phyloP scores from a whole-genome alignment of 2,797 vertebrate species.

The Brachyrhaphis roseni region DNA sequence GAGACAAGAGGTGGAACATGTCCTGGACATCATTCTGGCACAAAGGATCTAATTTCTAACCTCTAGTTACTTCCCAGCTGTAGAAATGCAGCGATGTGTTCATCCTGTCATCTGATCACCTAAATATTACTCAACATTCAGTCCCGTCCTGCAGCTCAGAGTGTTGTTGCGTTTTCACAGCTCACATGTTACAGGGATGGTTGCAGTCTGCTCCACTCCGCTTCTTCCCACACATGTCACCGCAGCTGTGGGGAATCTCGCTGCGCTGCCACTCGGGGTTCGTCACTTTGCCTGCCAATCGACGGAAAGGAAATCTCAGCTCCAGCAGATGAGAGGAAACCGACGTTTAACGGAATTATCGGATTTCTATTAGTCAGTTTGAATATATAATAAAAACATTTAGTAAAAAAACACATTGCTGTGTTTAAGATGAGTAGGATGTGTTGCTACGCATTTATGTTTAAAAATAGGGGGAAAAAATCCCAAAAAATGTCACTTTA shows the following conservation, averaged over 20 bases:
- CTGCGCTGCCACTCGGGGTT: conserved; percentile 97
- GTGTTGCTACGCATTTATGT: not conserved
- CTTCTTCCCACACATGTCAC: conserved; percentile 96
- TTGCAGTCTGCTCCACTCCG: conserved; percentile 90
- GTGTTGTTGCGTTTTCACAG: conserved; percentile 8
- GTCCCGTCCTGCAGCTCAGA: not conserved
- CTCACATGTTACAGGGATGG: conserved; percentile 98
- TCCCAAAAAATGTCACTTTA: not conserved
- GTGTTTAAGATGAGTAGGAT: not conserved
- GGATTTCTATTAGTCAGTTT: not conserved
- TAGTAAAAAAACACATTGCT: not conserved
- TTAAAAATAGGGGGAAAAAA: not conserved
- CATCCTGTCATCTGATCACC: not conserved
- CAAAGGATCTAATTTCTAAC: not conserved
- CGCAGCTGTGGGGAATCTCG: conserved; percentile 99
- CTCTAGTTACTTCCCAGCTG: not conserved
- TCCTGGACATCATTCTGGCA: not conserved
- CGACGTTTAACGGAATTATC: not conserved
- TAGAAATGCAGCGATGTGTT: not conserved
- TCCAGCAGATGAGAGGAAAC: not conserved
- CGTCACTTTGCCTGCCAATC: conserved; percentile 88
- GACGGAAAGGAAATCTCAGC: not conserved
- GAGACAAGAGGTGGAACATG: not conserved
- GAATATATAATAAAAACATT: not conserved
- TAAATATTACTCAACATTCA: not conserved